Percentiles rank a stretch among this genome's conserved stretches.
phyloP scores from a whole-genome alignment of 2,797 vertebrate genomes.

The Carapus acus region DNA sequence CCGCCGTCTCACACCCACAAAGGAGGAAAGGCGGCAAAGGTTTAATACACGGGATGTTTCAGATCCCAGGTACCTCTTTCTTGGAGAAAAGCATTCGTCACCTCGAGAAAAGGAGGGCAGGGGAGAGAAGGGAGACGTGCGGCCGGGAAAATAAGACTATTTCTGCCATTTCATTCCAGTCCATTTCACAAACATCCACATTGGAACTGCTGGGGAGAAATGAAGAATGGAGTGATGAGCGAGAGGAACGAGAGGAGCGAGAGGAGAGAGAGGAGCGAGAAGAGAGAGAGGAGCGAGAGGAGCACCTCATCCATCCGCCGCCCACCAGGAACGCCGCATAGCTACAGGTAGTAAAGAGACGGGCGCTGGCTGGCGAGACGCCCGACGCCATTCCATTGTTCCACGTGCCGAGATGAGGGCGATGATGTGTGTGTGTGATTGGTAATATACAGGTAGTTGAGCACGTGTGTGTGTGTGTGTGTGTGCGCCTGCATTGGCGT shows the following conservation, averaged over 20 bases:
- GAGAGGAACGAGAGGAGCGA: no score
- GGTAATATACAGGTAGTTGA: constrained; percentile 33
- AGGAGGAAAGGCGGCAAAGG: constrained; percentile 30
- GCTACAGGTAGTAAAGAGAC: constrained; percentile 60
- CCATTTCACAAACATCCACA: constrained; percentile 73
- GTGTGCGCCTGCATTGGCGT: constrained; percentile 32
- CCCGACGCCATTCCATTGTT: constrained; percentile 59
- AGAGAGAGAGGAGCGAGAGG: no score
- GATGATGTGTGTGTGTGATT: constrained; percentile 44
- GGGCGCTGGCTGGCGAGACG: constrained; percentile 46
- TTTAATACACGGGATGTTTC: constrained; percentile 60
- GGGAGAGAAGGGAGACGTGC: constrained; percentile 28
- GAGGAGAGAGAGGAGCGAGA: no score
- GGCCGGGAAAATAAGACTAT: constrained; percentile 52
- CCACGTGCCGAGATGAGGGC: constrained; percentile 44
- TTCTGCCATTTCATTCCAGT: constrained; percentile 64
- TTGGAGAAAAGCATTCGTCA: no score
- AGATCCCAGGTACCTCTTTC: no score
- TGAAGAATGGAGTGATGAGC: constrained; percentile 42
- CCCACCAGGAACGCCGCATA: constrained; percentile 53
- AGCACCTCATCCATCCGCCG: constrained; percentile 59
- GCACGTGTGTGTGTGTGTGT: constrained; percentile 24
- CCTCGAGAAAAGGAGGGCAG: constrained; percentile 11
- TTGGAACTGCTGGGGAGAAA: constrained; percentile 58
- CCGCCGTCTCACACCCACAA: no score